Evolutionary conservation across 2,113 vertebrate species (phyloP).

Genomic region (Bostrychus sinensis): DNA sequence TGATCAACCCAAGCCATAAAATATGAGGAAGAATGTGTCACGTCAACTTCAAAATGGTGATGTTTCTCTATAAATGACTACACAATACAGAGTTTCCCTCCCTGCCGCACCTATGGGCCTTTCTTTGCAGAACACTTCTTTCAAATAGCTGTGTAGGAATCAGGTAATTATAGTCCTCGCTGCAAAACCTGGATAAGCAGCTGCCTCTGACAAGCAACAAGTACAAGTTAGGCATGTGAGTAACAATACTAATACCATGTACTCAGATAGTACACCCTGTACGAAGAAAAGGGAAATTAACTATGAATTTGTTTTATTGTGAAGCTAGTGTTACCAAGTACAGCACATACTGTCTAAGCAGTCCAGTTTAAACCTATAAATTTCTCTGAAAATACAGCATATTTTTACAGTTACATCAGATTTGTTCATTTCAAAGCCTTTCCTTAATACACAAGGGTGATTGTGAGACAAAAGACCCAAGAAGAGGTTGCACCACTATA

Average conservation of each 20-base stretch:
- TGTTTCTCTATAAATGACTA: not conserved
- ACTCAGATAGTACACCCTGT: not conserved
- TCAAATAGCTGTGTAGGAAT: not conserved
- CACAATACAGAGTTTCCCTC: not conserved
- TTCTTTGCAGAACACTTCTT: not conserved
- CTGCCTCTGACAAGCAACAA: not conserved
- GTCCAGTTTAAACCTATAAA: too few relatives aligned
- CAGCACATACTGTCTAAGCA: not conserved
- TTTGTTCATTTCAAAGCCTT: not conserved
- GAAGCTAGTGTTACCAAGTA: not conserved
- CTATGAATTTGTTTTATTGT: not conserved
- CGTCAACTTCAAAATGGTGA: not conserved
- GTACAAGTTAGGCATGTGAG: not conserved
- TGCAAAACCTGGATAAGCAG: slow-evolving; percentile 6
- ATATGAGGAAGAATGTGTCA: slow-evolving; percentile 1
- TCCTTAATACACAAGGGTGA: not conserved
- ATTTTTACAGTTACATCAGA: too few relatives aligned
- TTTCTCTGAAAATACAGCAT: too few relatives aligned
- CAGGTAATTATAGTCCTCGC: slow-evolving; percentile 1
- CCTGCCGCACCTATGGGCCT: not conserved
- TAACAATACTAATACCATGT: not conserved
- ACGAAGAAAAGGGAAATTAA: slow-evolving; percentile 12
- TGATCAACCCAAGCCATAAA: not conserved
- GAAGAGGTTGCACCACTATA: too few relatives aligned
- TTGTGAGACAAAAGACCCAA: not conserved